Evolutionary conservation across 2,888 invertebrate genomes (phyloP), one percentile per base, ranked within the genome.

Genomic region (Aspidiotus rigidus): DNA sequence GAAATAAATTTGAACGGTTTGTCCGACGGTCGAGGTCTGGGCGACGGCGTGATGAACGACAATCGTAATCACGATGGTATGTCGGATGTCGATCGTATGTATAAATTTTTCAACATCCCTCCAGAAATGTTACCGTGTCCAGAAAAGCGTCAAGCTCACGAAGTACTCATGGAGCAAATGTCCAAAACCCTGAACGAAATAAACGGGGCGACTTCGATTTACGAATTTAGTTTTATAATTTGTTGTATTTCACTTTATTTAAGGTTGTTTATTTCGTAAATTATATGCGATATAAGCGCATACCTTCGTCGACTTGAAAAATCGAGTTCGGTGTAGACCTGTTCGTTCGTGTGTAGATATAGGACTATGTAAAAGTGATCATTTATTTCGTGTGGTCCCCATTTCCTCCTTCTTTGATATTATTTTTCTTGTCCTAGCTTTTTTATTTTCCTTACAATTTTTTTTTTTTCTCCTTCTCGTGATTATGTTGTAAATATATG

Each of bases 21-120:
- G 40, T 11, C 66, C 11, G 57, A 66, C 42, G 44, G 66, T n/a
- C 41, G 66, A 42, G 41, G 40, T 11, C 42, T 59, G 44, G 40
- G 44, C 11, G 66, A 66, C 10, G 28, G 57, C 53, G 9, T 16
- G 28, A 15, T 15, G 53, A 63, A 39, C 7, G 60, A 61, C 17
- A 40, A 40, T 55, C 55, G 39, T 10, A 54, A 56, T 13, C 11
- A 39, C 11, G 69, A 62, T 7, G 55, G 49, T 42, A 41, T 42
- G 28, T 15, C 62, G 10, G 69, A 69, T 2, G 59, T 59, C 13
- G 61, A 49, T 69, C 69, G 54, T 39, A 60, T 61, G 69, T 10
- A 62, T 42, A 69, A 69, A 62, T 41, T 69, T 39, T 69, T 69
- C 16, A 28, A 39, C 11, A 69, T 69, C 1, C 62, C 69, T 7